Conservation (phyloP, 2,113 vertebrate genomes). For the Donacobius atricapilla region DNA sequence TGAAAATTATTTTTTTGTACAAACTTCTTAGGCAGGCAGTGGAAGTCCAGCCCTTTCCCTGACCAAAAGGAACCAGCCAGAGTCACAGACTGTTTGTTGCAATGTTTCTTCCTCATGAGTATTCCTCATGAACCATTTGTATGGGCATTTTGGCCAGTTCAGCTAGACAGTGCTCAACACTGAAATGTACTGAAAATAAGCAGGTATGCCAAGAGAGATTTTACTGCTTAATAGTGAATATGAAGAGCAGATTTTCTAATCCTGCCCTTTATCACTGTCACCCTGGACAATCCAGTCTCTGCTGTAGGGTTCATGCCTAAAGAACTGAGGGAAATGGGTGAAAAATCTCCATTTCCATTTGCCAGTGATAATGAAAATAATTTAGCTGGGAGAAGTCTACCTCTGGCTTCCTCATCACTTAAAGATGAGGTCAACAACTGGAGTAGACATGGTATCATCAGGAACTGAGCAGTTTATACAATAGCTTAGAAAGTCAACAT, state of each 20-base stretch:
- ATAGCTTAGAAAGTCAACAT: background rate
- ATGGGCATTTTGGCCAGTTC: background rate
- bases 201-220: background rate
- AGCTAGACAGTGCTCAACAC: background rate
- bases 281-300: background rate
- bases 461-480: background rate
- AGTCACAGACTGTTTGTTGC: background rate
- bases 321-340: background rate
- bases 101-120: background rate
- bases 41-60: background rate
- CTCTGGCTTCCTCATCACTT: background rate
- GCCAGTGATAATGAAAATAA: background rate
- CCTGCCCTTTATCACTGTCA: background rate
- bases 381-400: background rate
- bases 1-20: background rate
- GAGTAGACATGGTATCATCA: background rate
- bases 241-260: background rate
- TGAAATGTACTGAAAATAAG: background rate
- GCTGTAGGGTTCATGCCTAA: background rate
- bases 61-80: background rate
- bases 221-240: background rate
- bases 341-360: background rate
- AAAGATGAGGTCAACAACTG: background rate
- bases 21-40: background rate
- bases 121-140: background rate